Percentiles rank a stretch among this genome's conserved stretches.
Evolutionary conservation across 2,113 vertebrate species (phyloP).

Genomic region (Irena cyanogastra): DNA sequence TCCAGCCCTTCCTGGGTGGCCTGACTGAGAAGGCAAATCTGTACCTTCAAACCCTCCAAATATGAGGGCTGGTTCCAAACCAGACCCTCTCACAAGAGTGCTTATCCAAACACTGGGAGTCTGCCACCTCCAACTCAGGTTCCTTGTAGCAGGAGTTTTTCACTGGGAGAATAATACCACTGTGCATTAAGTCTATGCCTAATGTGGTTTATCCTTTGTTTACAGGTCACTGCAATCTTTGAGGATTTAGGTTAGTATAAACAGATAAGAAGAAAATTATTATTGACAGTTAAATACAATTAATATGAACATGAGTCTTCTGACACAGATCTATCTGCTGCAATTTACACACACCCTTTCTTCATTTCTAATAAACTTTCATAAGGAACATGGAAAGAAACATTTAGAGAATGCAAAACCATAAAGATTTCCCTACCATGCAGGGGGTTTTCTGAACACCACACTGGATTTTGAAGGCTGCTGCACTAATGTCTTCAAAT

Average conservation of each 20-base stretch:
- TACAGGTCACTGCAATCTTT: conserved; percentile 5
- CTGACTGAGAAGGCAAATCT: neutral
- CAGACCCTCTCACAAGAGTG: neutral
- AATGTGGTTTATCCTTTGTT: conserved; percentile 37
- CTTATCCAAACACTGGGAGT: neutral
- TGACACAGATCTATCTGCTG: neutral
- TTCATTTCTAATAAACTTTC: neutral
- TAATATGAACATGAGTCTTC: neutral
- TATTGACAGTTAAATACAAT: neutral
- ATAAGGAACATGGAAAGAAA: neutral
- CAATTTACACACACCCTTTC: neutral
- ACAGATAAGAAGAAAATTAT: conserved; percentile 6
- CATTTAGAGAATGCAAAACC: neutral
- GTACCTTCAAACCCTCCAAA: neutral
- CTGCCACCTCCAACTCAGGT: neutral
- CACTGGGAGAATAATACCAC: neutral
- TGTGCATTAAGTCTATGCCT: neutral
- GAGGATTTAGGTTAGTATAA: conserved; percentile 10
- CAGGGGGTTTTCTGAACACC: conserved; percentile 87
- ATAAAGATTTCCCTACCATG: conserved; percentile 69
- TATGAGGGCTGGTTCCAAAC: neutral
- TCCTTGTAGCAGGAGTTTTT: neutral
- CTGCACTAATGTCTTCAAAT: conserved; percentile 88
- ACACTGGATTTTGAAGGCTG: conserved; percentile 84
- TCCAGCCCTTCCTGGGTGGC: neutral